Conservation (phyloP, 2,888 invertebrate genomes). For the Bimastos eiseni region DNA sequence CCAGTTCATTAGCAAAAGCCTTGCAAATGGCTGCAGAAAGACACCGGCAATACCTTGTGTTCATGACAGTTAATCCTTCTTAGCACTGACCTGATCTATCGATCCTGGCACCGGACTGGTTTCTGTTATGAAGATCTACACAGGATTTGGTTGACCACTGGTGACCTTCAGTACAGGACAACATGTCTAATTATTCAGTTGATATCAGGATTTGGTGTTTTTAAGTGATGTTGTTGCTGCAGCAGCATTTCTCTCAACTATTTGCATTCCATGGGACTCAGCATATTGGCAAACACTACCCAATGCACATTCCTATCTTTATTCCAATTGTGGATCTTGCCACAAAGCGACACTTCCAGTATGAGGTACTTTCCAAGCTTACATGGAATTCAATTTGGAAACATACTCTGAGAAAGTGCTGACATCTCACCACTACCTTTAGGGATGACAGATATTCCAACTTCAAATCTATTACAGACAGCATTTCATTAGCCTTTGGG, state of each 20-base stretch:
- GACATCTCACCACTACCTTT: background rate
- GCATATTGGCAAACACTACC: conserved; percentile 27
- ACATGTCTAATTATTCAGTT: background rate
- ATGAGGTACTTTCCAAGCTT: conserved; percentile 8
- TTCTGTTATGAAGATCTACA: conserved; percentile 33
- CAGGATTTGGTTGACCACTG: conserved; percentile 26
- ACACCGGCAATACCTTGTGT: conserved; percentile 32
- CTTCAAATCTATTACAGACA: background rate
- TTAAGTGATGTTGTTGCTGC: background rate
- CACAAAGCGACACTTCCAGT: conserved; percentile 15
- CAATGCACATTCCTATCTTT: conserved; percentile 35
- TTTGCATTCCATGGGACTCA: conserved; percentile 32
- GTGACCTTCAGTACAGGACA: too few relatives aligned
- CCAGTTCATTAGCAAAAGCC: conserved; percentile 32
- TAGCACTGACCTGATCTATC: conserved; percentile 28
- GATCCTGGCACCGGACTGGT: too few relatives aligned
- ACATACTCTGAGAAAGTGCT: background rate
- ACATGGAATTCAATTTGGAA: background rate
- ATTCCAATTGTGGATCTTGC: conserved; percentile 32
- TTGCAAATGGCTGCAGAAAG: conserved; percentile 28
- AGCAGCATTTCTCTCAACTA: conserved; percentile 14
- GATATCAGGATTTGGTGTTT: background rate
- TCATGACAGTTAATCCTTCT: conserved; percentile 22
- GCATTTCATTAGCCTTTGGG: background rate
- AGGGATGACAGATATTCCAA: background rate